Percentiles rank a stretch among this genome's conserved stretches.
Conservation (phyloP, 2,888 invertebrate genomes). For the Synergus umbraculus region DNA sequence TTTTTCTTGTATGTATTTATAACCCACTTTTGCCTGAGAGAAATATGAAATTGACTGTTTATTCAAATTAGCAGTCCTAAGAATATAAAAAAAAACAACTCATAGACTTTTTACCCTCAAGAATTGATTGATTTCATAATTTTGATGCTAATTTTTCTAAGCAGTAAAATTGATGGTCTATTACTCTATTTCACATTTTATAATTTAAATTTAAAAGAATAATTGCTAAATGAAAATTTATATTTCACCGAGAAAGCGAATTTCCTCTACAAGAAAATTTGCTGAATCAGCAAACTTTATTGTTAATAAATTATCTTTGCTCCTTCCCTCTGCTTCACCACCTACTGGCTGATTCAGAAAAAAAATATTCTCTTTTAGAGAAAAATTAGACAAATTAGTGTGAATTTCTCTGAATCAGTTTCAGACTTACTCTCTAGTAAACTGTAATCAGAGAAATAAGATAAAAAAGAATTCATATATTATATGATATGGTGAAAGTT, state of each 20-base stretch:
- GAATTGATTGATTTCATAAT: not conserved
- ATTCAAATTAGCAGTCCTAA: not conserved
- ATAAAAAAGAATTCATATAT: slow-evolving; percentile 20
- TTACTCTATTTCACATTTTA: not conserved
- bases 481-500: slow-evolving; percentile 23
- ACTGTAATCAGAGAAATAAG: slow-evolving; percentile 15
- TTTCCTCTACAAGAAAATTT: not conserved
- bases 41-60: not conserved
- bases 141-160: not conserved
- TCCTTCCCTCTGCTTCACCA: slow-evolving; percentile 6
- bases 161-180: not conserved
- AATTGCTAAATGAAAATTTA: not conserved
- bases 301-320: not conserved
- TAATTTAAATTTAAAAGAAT: not conserved
- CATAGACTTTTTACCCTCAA: not conserved
- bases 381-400: slow-evolving; percentile 31
- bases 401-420: slow-evolving; percentile 33
- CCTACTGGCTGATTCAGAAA: slow-evolving; percentile 24
- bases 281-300: not conserved
- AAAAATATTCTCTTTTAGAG: slow-evolving; percentile 10
- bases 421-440: slow-evolving; percentile 9
- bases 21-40: not conserved
- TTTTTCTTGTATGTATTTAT: not conserved
- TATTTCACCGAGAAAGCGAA: not conserved
- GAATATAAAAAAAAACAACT: not conserved